phyloP scores from a whole-genome alignment of 2,113 vertebrate species.

The Stigmatopora nigra region DNA sequence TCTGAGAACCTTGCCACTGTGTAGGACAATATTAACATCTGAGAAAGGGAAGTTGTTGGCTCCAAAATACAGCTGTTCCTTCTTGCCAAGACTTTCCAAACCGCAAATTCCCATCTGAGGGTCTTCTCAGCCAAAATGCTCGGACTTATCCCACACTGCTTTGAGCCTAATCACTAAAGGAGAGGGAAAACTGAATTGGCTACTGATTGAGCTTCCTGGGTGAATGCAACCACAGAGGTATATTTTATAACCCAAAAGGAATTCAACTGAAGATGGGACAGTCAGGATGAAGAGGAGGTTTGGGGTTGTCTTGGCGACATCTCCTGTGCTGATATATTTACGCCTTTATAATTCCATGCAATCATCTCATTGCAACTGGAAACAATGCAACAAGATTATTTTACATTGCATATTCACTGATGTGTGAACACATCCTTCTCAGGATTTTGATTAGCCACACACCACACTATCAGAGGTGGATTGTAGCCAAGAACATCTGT shows the following conservation, averaged over 20 bases:
- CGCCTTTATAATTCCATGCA: conserved; percentile 28
- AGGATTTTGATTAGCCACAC: conserved; percentile 30
- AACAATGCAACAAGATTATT: conserved; percentile 52
- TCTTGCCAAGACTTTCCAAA: conserved; percentile 58
- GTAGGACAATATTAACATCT: conserved; percentile 58
- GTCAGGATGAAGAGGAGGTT: conserved; percentile 9
- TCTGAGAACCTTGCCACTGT: conserved; percentile 48
- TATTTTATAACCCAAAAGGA: conserved; percentile 47
- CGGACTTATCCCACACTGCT: conserved; percentile 53
- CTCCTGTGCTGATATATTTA: conserved; percentile 44
- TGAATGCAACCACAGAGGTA: conserved; percentile 59
- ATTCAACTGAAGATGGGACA: conserved; percentile 34
- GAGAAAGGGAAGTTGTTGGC: conserved; percentile 51
- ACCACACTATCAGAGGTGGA: conserved; percentile 17
- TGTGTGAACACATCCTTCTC: conserved; percentile 32
- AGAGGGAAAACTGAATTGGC: conserved; percentile 51
- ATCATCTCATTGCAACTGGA: conserved; percentile 46
- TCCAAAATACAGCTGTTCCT: conserved; percentile 56
- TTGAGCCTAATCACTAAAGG: conserved; percentile 55
- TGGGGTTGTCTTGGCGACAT: conserved; percentile 21
- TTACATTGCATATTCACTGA: conserved; percentile 35
- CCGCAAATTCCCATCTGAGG: conserved; percentile 60
- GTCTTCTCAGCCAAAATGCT: conserved; percentile 63
- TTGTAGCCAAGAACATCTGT: background rate
- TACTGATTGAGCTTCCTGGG: conserved; percentile 67